Base-by-base conservation (phyloP, 2,888 invertebrate genomes). In the Anthrax anthrax region DNA sequence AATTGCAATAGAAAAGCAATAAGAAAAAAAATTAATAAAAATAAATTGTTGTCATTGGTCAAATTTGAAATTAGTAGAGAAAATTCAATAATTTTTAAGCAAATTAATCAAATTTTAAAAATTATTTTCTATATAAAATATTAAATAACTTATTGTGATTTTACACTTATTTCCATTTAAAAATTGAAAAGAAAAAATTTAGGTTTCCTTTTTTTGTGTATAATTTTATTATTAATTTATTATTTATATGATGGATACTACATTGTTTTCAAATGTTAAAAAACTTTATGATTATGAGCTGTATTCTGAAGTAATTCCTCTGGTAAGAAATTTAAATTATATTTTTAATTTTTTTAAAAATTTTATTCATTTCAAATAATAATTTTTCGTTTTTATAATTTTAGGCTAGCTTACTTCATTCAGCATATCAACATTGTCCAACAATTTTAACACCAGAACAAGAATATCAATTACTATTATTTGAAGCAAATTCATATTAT, bases 401-500 rank as follows among this genome's bases (percentile, higher is more conserved):
- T 47, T 59, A 84, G 83, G 77, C 80, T 6, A 77, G 77, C 56
- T 64, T 85, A 54, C 69, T 80, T 27, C 63, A 80, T 49, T 76
- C 81, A 4, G 62, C 78, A 16, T 71, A 75, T 54, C 81, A 82
- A 52, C 80, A 81, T 60, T 77, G 77, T 58, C 73, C 64, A 23
- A 51, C 55, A 1, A 38, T 62, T 37, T 58, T 69, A 16, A 62
- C 67, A 1, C 70, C 77, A 16, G 69, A 75, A 43, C 72, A 76
- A 52, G 81, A 81, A 58, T 81, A 82, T 58, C 80, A 83, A 58
- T 71, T 78, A 44, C 72, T 80, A 4, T 36, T 64, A 1, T 81
- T 78, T 57, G 77, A 80, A 59, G 85, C 78, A 4, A 81, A 84
- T 62, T 75, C 86, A 1, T 70, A 81, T 41, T 83, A 74, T 59